These are phyloP conservation scores for Polyommatus icarus DNA, from an alignment of 2,888 invertebrate genomes.

Conservation along the genomic window DNA sequence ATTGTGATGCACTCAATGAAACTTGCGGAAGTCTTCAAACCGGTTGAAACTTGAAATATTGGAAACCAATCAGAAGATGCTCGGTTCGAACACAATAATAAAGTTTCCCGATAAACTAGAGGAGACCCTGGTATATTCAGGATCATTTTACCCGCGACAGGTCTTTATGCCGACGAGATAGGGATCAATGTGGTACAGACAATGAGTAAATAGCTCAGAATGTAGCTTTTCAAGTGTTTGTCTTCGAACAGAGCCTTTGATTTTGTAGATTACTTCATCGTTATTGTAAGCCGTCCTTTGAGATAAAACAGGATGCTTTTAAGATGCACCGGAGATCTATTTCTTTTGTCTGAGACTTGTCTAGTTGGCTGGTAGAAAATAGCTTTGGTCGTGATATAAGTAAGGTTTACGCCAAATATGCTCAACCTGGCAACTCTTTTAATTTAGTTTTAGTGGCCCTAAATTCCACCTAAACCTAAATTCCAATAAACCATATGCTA, in stretches of 20 bases:
- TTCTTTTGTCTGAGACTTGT: not conserved
- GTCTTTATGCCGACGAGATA: not conserved
- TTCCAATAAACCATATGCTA: too few species aligned
- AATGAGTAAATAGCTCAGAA: not conserved
- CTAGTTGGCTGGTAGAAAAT: not conserved
- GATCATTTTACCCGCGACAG: not conserved
- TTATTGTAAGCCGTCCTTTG: not conserved
- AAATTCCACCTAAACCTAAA: too few species aligned
- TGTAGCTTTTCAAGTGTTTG: constrained; percentile 1
- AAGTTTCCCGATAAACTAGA: not conserved
- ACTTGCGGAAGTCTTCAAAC: not conserved
- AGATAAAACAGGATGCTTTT: not conserved
- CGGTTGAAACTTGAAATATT: constrained; percentile 8
- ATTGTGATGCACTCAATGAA: not conserved
- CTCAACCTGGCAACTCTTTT: too few species aligned
- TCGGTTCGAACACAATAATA: constrained; percentile 14
- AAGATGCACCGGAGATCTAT: not conserved
- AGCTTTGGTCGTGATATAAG: not conserved
- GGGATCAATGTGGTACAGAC: not conserved
- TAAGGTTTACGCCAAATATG: too few species aligned
- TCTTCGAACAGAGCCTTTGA: constrained; percentile 5
- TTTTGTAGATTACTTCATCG: constrained; percentile 2
- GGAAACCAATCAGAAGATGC: constrained; percentile 17
- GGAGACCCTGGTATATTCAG: not conserved
- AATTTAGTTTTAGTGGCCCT: too few species aligned